Conservation (phyloP, 2,113 vertebrate species). For the Vombatus ursinus region DNA sequence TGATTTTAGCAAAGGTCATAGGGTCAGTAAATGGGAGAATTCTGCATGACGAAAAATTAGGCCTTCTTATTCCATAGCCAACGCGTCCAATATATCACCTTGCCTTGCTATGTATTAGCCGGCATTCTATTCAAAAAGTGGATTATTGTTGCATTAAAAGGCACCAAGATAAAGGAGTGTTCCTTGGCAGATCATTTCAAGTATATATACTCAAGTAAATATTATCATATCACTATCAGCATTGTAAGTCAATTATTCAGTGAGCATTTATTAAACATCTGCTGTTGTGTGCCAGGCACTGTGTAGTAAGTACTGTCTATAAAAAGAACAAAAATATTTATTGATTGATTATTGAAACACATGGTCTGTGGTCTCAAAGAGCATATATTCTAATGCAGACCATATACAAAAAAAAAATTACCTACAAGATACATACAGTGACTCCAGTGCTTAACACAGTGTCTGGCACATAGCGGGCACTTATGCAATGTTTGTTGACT, state of each 20-base stretch:
- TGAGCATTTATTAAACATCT: background rate
- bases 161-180: background rate
- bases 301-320: background rate
- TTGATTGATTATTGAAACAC: background rate
- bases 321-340: background rate
- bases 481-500: background rate
- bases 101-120: background rate
- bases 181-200: background rate
- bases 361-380: background rate
- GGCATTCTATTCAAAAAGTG: background rate
- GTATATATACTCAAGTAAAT: no score
- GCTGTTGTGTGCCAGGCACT: background rate
- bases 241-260: background rate
- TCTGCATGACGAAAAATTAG: background rate
- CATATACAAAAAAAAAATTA: background rate
- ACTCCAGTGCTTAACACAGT: background rate
- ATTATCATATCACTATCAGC: background rate
- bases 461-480: no score
- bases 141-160: background rate
- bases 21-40: background rate
- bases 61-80: background rate
- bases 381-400: background rate
- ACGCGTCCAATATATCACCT: background rate
- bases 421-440: background rate
- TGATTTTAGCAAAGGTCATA: background rate